Base-by-base conservation (phyloP, 2,113 vertebrate species). In the Suricata suricatta region DNA sequence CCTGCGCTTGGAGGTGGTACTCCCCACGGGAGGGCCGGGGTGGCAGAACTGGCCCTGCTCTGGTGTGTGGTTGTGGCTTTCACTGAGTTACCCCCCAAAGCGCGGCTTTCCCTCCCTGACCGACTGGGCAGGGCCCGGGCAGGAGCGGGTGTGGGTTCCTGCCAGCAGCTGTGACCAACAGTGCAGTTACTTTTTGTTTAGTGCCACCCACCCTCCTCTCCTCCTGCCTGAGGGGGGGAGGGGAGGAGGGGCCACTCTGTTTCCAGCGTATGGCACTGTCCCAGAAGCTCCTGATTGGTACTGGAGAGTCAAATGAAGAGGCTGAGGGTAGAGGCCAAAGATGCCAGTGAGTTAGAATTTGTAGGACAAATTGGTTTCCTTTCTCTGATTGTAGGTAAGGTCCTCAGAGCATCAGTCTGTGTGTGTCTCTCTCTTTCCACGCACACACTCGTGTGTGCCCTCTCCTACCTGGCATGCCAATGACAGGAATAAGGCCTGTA, bases 151-250 rank as follows among this genome's bases (percentile, higher is more conserved):
- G 6, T 23, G 54, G 0, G 1, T 92, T 96, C 47, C 7, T 97
- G 72, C 52, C 64, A 86, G 60, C 95, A 60, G 11, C 90, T 31
- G 54, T 90, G 77, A 80, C 29, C 96, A 50, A 44, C n/a, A 89
- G 54, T n/a, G 54, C 4, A 2, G 92, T 98, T 60, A 27, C 89
- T 21, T 33, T 86, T 95, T 95, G 63, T 41, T 97, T 76, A 72
- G 77, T 64, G 69, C 50, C 83, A 33, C 63, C 88, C 63, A 88
- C 47, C 57, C 17, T 93, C 81, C 81, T 79, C 57, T 88, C 21
- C 44, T 14, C 1, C 16, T 12, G 66, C 71, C 0, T 1, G 69
- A 64, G 15, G 14, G 35, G 7, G 1, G 38, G 68, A 33, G 31
- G 47, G 47, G 57, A 95, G 41, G 94, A 50, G 21, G 41, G 84